These are phyloP conservation scores for Alouatta palliata DNA, from an alignment of 2,113 vertebrate genomes.

Conservation along the genomic window DNA sequence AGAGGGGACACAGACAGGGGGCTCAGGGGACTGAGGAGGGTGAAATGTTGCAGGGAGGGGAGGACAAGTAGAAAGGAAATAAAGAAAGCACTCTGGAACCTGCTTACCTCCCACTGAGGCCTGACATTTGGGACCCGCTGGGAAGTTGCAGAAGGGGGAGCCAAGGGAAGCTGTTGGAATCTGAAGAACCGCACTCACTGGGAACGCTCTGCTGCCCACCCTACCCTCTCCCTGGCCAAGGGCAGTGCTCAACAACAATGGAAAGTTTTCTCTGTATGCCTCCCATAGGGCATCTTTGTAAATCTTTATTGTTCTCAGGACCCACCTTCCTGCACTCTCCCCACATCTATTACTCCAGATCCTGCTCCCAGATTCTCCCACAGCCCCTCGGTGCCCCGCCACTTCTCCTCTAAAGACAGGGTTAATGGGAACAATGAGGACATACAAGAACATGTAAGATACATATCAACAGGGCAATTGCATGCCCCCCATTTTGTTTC, in stretches of 20 bases:
- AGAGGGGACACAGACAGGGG: conserved; percentile 11
- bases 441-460: background rate
- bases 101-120: conserved; percentile 53
- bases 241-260: background rate
- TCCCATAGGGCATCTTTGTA: background rate
- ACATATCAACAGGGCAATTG: background rate
- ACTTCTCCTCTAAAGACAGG: background rate
- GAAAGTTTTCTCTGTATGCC: background rate
- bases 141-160: conserved; percentile 14
- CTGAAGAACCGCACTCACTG: background rate
- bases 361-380: background rate
- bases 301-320: background rate
- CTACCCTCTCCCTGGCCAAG: background rate
- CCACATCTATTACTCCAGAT: background rate
- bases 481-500: background rate
- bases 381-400: background rate
- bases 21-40: background rate
- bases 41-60: background rate
- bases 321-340: background rate
- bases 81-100: conserved; percentile 46
- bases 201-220: background rate
- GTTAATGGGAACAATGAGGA: background rate
- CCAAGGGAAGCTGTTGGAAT: background rate
- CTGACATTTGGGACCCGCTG: conserved; percentile 64
- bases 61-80: conserved; percentile 1